Base-by-base conservation (phyloP, 2,888 invertebrate genomes). In the Protula sp. region DNA sequence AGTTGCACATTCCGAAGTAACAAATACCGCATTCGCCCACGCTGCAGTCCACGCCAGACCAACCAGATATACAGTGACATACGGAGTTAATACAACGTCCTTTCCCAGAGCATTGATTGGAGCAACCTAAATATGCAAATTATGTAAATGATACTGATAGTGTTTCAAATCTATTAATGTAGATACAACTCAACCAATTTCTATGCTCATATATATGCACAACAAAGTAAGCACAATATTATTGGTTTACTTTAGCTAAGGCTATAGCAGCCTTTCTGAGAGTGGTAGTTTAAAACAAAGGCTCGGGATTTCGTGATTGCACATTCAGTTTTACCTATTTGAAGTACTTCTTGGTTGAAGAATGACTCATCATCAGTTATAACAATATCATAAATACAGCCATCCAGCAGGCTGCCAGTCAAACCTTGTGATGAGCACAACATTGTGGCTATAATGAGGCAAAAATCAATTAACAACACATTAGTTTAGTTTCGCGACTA, bases 381-480 rank as follows among this genome's bases (percentile, higher is more conserved):
- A 26, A 56, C 56, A 9, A 56, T 30, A 48, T 56, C 56, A 50
- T 48, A 56, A 30, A 56, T 56, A 47, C 56, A 56, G 3, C 50
- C 27, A 50, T 56, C 56, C 2, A 51, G 28, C 2, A 48, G 27
- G 3, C 22, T 51, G 3, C 50, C 50, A 3, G 50, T 56, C 27
- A 56, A 22, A 9, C 29, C 3, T 48, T 24, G 3, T 3, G 24
- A 3, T 2, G 56, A 50, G 27, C 56, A 56, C 4, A 48, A 28
- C 29, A 4, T 50, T 3, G 47, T 47, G 14, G 56, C 56, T 54
- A 22, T 19, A 54, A 30, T 5, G 9, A 53, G n/a, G 14, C n/a
- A 53, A 26, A 38, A 9, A 38, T 38, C 38, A 38, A 14, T 38
- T 38, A 38, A 38, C 9, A n/a, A n/a, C n/a, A n/a, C n/a, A n/a